Evolutionary conservation across 2,113 vertebrate genomes (phyloP), one percentile per base, ranked within the genome.

Genomic region (Setophaga coronata): DNA sequence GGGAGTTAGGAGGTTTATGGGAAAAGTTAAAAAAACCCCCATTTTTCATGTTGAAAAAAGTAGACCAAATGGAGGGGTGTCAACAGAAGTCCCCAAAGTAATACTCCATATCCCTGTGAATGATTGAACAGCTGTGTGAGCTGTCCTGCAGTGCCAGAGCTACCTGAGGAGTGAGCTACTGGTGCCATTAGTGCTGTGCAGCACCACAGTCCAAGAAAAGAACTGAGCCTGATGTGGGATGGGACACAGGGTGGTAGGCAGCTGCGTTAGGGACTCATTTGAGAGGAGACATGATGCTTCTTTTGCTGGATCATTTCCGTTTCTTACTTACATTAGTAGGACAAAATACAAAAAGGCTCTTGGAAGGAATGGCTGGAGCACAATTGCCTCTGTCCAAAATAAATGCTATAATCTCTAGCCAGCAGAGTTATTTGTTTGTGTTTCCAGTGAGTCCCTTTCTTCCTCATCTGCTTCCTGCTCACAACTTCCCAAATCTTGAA

Each of bases 401-500:
- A 40, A 89, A n/a, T 64, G 56, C 72, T 92, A 18, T 92, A 87
- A 90, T 95, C 76, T 89, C 47, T 66, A 93, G 93, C 91, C 89
- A 89, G 64, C 56, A 82, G 51, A 78, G 43, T 93, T 93, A 90
- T 77, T 96, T 97, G 89, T 97, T 96, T 95, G 71, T 95, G 60
- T 96, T 95, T 95, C 82, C 80, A 84, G 25, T 72, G 34, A 67
- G 60, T 60, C 48, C 8, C 60, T 96, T 92, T 96, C 47, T 92
- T 95, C 67, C 93, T 93, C 86, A 93, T 93, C 89, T 95, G 76
- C 69, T 96, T 97, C 91, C 93, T 95, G 86, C 83, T 96, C 72
- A 82, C 83, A 89, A 12, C 60, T 95, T 92, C 69, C 60, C 77
- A 92, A 95, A 91, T 94, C 83, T 83, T 95, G 86, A 96, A 83